Evolutionary conservation across 1,140 invertebrate genomes (phyloP).

Genomic region (Hyles vespertilio): DNA sequence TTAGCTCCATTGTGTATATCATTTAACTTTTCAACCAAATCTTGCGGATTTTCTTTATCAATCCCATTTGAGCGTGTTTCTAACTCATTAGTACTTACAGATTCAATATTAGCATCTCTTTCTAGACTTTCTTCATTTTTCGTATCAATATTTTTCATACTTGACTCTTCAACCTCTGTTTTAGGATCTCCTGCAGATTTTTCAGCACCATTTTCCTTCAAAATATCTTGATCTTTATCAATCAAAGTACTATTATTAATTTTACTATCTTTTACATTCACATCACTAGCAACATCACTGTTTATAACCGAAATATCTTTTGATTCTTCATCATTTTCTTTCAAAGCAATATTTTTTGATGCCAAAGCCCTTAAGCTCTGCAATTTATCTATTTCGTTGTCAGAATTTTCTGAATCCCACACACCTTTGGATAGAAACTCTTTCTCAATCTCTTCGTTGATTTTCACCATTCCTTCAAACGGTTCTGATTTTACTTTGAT

Average conservation of each 20-base stretch:
- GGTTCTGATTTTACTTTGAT: constrained; percentile 30
- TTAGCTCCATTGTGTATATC: constrained; percentile 6
- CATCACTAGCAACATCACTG: constrained; percentile 15
- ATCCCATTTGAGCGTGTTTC: no score
- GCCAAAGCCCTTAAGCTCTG: constrained; percentile 24
- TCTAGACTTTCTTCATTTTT: neutral
- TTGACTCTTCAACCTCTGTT: no score
- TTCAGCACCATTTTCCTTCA: no score
- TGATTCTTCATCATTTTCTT: constrained; percentile 38
- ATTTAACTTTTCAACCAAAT: neutral
- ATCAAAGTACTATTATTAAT: no score
- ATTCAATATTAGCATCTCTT: no score
- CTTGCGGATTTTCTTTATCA: no score
- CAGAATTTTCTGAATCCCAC: constrained; percentile 42
- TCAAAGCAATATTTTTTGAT: constrained; percentile 43
- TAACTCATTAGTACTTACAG: no score
- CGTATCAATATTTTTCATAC: neutral
- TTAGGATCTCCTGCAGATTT: no score
- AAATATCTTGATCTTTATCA: no score
- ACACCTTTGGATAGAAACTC: constrained; percentile 27
- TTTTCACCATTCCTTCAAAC: constrained; percentile 42
- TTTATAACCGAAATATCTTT: constrained; percentile 34
- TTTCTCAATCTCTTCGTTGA: constrained; percentile 32
- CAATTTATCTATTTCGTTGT: neutral
- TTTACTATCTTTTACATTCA: constrained; percentile 27